These are phyloP conservation scores for Azorinus chamasolen DNA, from an alignment of 2,888 invertebrate genomes.

Conservation along the genomic window DNA sequence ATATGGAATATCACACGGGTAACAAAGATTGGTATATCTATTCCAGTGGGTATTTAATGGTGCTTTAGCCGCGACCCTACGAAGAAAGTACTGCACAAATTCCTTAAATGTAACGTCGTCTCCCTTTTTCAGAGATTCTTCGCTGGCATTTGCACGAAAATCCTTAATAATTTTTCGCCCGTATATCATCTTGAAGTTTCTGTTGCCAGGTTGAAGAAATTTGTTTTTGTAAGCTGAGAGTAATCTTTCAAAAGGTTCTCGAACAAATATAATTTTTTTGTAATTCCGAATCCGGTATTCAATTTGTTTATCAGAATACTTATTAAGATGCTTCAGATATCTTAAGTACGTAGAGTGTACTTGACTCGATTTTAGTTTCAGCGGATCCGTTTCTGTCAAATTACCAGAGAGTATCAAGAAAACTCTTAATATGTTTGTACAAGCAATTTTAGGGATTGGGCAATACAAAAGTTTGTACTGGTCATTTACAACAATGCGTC, in stretches of 20 bases:
- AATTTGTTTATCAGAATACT: slow-evolving; percentile 88
- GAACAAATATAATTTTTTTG: too few species aligned
- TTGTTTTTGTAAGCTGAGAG: too few species aligned
- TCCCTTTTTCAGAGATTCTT: slow-evolving; percentile 87
- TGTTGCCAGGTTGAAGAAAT: too few species aligned
- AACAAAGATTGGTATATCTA: slow-evolving; percentile 93
- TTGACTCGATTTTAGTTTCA: slow-evolving; percentile 67
- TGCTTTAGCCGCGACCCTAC: slow-evolving; percentile 85
- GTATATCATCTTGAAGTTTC: slow-evolving; percentile 88
- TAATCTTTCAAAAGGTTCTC: too few species aligned
- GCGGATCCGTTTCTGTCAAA: slow-evolving; percentile 71
- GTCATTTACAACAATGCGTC: slow-evolving; percentile 90
- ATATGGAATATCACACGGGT: slow-evolving; percentile 95
- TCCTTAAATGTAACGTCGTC: slow-evolving; percentile 95
- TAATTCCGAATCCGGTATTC: slow-evolving; percentile 90
- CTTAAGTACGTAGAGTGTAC: slow-evolving; percentile 71
- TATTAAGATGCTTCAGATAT: slow-evolving; percentile 70
- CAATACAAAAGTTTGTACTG: slow-evolving; percentile 95
- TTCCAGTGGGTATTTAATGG: slow-evolving; percentile 95
- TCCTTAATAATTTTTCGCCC: slow-evolving; percentile 92
- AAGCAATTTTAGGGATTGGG: slow-evolving; percentile 96
- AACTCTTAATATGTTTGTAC: slow-evolving; percentile 97
- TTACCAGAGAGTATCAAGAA: too few species aligned
- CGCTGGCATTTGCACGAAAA: slow-evolving; percentile 91
- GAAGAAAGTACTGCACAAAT: too few species aligned